These are phyloP conservation scores for Microcebus griseorufus DNA, from an alignment of 2,113 vertebrate species.

Conservation along the genomic window DNA sequence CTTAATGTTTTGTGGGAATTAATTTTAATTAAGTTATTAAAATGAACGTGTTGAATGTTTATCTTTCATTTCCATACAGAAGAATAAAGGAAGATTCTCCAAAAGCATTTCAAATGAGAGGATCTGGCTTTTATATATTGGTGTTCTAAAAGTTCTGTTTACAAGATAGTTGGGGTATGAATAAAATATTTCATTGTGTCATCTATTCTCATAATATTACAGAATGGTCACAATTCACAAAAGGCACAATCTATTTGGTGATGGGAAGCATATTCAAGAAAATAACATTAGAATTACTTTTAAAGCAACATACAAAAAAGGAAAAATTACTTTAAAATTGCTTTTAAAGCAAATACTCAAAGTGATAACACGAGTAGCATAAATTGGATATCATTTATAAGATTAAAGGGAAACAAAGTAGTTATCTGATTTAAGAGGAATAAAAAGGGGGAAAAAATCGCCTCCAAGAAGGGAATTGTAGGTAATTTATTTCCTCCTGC, in stretches of 20 bases:
- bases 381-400: background rate
- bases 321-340: conserved; percentile 32
- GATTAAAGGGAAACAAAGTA: conserved; percentile 9
- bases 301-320: background rate
- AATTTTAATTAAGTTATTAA: background rate
- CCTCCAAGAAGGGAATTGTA: background rate
- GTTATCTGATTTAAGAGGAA: background rate
- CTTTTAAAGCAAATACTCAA: conserved; percentile 10
- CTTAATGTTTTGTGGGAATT: background rate
- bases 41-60: background rate
- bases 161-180: background rate
- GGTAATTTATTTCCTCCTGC: background rate
- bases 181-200: conserved; percentile 30
- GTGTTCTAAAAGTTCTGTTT: background rate
- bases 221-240: conserved; percentile 30
- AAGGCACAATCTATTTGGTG: background rate
- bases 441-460: background rate
- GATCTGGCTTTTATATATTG: background rate
- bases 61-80: background rate
- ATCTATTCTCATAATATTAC: background rate
- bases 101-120: background rate
- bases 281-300: conserved; percentile 44
- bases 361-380: background rate
- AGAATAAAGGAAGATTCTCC: background rate
- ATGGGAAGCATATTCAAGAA: background rate